Conservation (phyloP, 37 sponge, comb jelly and placozoan genomes). For the Oscarella lobularis region DNA sequence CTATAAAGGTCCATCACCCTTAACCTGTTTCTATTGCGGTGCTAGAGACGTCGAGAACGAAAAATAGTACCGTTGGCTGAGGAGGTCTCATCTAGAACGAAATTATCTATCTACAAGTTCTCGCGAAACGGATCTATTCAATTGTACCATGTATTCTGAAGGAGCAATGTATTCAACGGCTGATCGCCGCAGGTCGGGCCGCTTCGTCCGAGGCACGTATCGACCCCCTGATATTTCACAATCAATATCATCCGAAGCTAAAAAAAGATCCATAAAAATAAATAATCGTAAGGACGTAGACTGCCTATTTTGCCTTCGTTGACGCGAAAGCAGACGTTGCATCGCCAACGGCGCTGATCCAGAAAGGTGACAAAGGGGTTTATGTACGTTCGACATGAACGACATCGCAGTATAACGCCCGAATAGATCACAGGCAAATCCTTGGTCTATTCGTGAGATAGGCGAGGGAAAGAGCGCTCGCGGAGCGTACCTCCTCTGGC, state of each 20-base stretch:
- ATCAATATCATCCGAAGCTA: not conserved
- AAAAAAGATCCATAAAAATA: not conserved
- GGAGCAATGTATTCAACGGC: constrained; percentile 90
- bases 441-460: constrained; percentile 3
- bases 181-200: constrained; percentile 49
- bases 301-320: constrained; percentile 65
- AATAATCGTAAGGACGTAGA: not conserved
- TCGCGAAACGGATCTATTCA: not conserved
- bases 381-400: constrained; percentile 86
- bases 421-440: constrained; percentile 53
- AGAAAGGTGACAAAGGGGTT: constrained; percentile 83
- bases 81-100: constrained; percentile 64
- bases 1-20: not conserved
- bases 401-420: constrained; percentile 60
- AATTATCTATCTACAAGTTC: not conserved
- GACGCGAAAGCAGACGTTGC: constrained; percentile 86
- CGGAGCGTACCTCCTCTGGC: constrained; percentile 18
- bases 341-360: constrained; percentile 78
- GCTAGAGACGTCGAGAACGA: constrained; percentile 78
- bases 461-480: not conserved
- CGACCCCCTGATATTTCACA: not conserved
- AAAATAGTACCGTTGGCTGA: constrained; percentile 82
- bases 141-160: constrained; percentile 82
- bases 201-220: constrained; percentile 7
- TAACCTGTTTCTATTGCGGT: constrained; percentile 59